Evolutionary conservation across 1,140 invertebrate species (phyloP), one percentile per base, ranked within the genome.

Genomic region (Solen grandis): DNA sequence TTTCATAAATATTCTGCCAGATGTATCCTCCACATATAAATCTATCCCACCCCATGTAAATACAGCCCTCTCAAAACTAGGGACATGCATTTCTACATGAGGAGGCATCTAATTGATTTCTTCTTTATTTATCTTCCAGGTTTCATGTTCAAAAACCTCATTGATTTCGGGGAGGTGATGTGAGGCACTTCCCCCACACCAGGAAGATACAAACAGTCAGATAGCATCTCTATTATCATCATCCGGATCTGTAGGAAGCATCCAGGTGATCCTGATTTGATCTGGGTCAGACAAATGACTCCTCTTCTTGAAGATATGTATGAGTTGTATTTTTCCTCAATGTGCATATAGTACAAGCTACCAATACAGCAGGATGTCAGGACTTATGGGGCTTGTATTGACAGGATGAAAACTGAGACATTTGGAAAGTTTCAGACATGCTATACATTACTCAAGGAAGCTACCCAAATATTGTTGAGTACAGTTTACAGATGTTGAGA

Each of bases 211-310:
- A n/a, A n/a, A n/a, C n/a, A n/a, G n/a, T n/a, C n/a, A n/a, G 62
- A 66, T 66, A 66, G 50, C 36, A 66, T 66, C 62, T 66, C 62
- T 66, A 66, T n/a, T n/a, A n/a, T n/a, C 35, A 66, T 41, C 62
- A 22, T 22, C 13, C 36, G 25, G 29, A 25, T 41, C 38, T 66
- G 36, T 66, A 41, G 35, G n/a, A 41, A 25, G 62, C 38, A 41
- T 66, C 38, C 62, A 66, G 38, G 62, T 66, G 62, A 66, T 66
- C 62, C 29, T 19, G 62, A 66, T 66, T 41, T 25, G 27, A n/a
- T 66, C 62, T 66, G 62, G 36, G 50, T 66, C 36, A 38, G 38
- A 66, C 38, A 46, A 66, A 46, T 38, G 62, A 31, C 50, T 66
- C 36, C 35, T 66, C 50, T 66, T 36, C 4, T 16, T 31, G 33